These are phyloP conservation scores for Rhopalosiphum padi DNA, from an alignment of 1,140 invertebrate species.

Conservation along the genomic window DNA sequence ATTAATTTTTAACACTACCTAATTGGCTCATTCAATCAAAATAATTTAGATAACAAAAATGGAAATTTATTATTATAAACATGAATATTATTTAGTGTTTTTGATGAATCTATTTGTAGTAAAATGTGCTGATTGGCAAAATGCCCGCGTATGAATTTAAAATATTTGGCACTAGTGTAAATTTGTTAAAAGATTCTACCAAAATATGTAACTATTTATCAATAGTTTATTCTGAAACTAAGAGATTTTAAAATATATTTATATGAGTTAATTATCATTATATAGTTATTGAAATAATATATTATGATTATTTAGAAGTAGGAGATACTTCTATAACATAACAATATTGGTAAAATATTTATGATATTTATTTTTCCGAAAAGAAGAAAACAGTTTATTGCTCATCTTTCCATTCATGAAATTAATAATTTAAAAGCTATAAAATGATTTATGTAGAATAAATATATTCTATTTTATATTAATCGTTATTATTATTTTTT, in stretches of 20 bases:
- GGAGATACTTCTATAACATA: background rate
- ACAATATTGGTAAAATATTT: background rate
- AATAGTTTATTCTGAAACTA: background rate
- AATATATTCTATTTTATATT: too few species aligned
- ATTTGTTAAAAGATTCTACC: conserved; percentile 6
- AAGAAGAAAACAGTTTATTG: too few species aligned
- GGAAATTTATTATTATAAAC: conserved; percentile 4
- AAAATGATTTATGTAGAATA: too few species aligned
- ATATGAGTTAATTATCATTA: background rate
- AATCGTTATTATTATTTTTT: too few species aligned
- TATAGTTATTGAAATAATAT: background rate
- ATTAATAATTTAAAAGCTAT: too few species aligned
- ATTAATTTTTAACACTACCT: background rate
- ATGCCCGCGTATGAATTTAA: conserved; percentile 27
- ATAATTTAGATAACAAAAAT: conserved; percentile 4
- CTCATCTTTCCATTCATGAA: too few species aligned
- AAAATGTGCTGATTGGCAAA: conserved; percentile 37
- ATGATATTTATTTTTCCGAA: too few species aligned
- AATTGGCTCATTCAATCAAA: background rate
- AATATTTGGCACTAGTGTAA: conserved; percentile 53
- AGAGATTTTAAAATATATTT: background rate
- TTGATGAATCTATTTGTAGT: conserved; percentile 53
- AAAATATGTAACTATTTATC: conserved; percentile 25
- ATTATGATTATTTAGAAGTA: background rate
- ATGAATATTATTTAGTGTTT: background rate